Conservation (phyloP, 2,888 invertebrate species). For the Trissonchulus sp. region DNA sequence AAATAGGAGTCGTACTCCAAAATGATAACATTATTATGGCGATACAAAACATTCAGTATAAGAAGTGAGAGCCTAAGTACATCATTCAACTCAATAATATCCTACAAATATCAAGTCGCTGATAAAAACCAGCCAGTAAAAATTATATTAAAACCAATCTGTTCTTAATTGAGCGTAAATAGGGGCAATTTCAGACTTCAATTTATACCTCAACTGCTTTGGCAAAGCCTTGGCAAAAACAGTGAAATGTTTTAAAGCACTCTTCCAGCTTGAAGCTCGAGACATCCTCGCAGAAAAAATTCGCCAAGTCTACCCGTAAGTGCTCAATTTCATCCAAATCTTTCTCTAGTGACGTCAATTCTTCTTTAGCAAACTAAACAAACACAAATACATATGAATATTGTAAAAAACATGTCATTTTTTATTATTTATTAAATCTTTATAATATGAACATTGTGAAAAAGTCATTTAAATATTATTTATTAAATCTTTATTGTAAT, state of each 20-base stretch:
- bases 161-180: too few relatives aligned
- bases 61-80: too few relatives aligned
- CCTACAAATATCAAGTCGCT: too few relatives aligned
- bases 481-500: too few relatives aligned
- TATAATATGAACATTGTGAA: constrained; percentile 30
- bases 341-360: constrained; percentile 58
- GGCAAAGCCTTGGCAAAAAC: constrained; percentile 66
- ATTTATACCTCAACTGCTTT: constrained; percentile 52
- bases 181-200: too few relatives aligned
- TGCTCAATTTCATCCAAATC: constrained; percentile 75
- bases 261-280: constrained; percentile 85
- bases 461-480: neutral
- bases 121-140: too few relatives aligned
- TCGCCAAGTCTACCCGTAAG: constrained; percentile 71
- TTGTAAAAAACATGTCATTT: constrained; percentile 21
- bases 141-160: too few relatives aligned
- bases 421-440: constrained; percentile 22
- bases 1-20: too few relatives aligned
- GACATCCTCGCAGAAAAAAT: constrained; percentile 89
- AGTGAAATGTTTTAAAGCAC: constrained; percentile 79
- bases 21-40: too few relatives aligned
- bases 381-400: constrained; percentile 7
- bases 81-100: too few relatives aligned
- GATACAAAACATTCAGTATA: too few relatives aligned
- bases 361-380: constrained; percentile 45